Evolutionary conservation across 2,797 vertebrate genomes (phyloP).

Genomic region (Alexandromys oeconomus): DNA sequence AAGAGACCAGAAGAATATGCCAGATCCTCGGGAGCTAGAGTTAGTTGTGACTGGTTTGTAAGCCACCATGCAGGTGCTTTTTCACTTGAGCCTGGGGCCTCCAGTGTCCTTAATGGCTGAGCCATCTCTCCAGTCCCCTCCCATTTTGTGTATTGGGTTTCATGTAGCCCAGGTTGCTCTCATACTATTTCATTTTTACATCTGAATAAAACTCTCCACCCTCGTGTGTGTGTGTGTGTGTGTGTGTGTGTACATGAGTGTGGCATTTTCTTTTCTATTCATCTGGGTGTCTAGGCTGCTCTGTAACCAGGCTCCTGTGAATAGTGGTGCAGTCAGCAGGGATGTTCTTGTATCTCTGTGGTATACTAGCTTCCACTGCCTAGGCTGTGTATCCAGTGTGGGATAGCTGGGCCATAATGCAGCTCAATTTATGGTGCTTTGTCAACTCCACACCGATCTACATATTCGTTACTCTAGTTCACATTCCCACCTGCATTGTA

Average conservation of each 20-base stretch:
- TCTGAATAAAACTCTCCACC: background rate
- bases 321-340: background rate
- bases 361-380: background rate
- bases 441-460: background rate
- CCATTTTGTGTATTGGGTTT: background rate
- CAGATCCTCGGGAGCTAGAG: background rate
- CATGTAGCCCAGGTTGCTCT: background rate
- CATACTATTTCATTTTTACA: background rate
- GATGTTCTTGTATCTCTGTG: background rate
- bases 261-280: background rate
- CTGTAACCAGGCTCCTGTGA: background rate
- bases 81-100: background rate
- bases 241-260: accelerated
- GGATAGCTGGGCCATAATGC: background rate
- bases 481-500: background rate
- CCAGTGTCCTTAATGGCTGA: background rate
- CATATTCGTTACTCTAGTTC: background rate
- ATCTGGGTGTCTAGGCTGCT: background rate
- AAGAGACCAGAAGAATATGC: background rate
- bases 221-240: background rate
- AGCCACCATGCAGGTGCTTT: background rate
- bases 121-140: background rate
- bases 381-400: background rate
- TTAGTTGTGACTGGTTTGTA: background rate
- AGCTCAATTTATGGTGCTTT: background rate